Percentiles rank a stretch among this genome's conserved stretches.
Evolutionary conservation across 2,113 vertebrate genomes (phyloP).

Genomic region (Polyodon spathula): DNA sequence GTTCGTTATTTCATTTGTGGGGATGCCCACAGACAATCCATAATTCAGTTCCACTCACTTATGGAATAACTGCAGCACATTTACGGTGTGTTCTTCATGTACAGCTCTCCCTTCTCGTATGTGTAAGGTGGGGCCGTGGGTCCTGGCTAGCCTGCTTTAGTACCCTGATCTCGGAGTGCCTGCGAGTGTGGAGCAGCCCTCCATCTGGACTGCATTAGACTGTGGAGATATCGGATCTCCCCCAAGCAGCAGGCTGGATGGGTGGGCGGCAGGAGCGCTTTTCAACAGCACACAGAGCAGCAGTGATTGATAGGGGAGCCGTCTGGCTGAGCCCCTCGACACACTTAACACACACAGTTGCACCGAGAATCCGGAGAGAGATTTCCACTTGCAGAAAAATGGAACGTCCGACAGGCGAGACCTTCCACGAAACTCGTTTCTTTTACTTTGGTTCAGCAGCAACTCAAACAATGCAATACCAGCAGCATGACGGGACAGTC

Average conservation of each 20-base stretch:
- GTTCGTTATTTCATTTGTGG: too few species aligned
- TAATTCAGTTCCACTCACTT: too few species aligned
- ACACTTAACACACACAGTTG: slow-evolving; percentile 19
- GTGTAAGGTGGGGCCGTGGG: too few species aligned
- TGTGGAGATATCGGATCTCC: slow-evolving; percentile 57
- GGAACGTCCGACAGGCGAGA: slow-evolving; percentile 22
- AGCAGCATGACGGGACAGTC: too few species aligned
- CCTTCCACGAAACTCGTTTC: too few species aligned
- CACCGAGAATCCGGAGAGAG: slow-evolving; percentile 31
- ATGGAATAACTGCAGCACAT: too few species aligned
- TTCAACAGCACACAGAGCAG: slow-evolving; percentile 46
- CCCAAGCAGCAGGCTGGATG: slow-evolving; percentile 52
- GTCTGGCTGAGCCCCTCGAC: slow-evolving; percentile 7
- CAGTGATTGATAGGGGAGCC: slow-evolving; percentile 54
- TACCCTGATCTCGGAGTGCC: background rate
- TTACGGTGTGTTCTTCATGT: too few species aligned
- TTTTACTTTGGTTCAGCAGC: too few species aligned
- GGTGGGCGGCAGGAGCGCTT: slow-evolving; percentile 54
- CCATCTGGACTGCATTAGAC: slow-evolving; percentile 66
- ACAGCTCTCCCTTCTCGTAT: too few species aligned
- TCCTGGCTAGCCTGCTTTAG: too few species aligned
- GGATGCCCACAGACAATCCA: too few species aligned
- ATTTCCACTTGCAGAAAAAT: slow-evolving; percentile 32
- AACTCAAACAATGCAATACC: too few species aligned
- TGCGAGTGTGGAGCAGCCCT: slow-evolving; percentile 27